phyloP scores from a whole-genome alignment of 2,888 invertebrate genomes.

The Oligia strigilis region DNA sequence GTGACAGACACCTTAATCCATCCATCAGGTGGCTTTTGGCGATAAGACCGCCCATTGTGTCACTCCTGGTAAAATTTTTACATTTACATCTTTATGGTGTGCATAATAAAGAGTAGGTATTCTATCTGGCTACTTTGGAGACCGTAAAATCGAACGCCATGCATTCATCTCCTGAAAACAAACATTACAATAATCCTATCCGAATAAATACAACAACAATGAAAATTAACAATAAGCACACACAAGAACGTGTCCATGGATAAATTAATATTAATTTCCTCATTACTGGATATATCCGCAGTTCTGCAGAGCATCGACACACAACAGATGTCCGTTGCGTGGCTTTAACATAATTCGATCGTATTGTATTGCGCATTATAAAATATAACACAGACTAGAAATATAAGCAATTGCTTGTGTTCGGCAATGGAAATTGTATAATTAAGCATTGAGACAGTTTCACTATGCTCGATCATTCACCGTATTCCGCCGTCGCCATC shows the following conservation, averaged over 20 bases:
- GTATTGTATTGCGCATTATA: conserved; percentile 11
- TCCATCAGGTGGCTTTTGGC: not conserved
- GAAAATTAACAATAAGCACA: conserved; percentile 17
- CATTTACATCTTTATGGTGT: not conserved
- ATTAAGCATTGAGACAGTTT: not conserved
- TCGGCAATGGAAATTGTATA: not conserved
- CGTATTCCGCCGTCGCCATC: conserved; percentile 81
- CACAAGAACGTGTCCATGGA: conserved; percentile 32
- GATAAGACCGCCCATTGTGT: not conserved
- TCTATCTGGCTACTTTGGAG: not conserved
- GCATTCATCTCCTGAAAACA: not conserved
- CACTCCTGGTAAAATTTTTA: not conserved
- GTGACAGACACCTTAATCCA: not conserved
- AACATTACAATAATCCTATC: conserved; percentile 4
- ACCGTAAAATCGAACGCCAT: not conserved
- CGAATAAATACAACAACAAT: conserved; percentile 6
- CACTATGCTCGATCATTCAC: conserved; percentile 65
- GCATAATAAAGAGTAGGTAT: not conserved
- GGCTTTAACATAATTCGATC: conserved; percentile 17
- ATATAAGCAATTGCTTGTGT: conserved; percentile 10
- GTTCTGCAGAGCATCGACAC: conserved; percentile 10
- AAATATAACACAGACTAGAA: not conserved
- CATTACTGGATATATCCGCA: not conserved
- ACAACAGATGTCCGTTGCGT: conserved; percentile 15
- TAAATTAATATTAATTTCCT: conserved; percentile 42